Conservation (phyloP, 1,140 invertebrate genomes). For the Maniola jurtina region DNA sequence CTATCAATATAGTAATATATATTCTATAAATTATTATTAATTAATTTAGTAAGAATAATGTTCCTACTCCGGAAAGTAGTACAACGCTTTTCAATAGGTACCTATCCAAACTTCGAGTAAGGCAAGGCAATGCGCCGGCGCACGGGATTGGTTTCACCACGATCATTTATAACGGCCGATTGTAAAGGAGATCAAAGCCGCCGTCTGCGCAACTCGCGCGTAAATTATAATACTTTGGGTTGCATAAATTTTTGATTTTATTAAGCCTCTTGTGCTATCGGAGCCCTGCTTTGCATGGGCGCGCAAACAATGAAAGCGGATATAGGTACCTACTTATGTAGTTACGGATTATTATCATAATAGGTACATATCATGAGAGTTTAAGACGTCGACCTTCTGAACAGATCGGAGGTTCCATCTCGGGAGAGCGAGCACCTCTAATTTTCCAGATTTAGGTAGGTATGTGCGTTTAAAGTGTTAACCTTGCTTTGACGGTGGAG, state of each 20-base stretch:
- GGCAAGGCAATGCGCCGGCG: slow-evolving; percentile 32
- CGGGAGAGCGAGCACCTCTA: no score
- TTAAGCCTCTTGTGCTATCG: slow-evolving; percentile 7
- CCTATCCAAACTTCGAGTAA: neutral
- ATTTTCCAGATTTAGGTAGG: no score
- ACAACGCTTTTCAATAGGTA: neutral
- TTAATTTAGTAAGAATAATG: no score
- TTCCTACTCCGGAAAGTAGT: neutral
- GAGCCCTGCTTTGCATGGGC: neutral
- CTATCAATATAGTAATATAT: no score
- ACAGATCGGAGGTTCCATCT: no score
- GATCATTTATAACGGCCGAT: slow-evolving; percentile 71
- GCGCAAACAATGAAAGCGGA: neutral
- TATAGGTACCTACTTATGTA: no score
- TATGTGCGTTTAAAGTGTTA: no score
- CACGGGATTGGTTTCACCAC: slow-evolving; percentile 53
- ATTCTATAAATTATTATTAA: no score
- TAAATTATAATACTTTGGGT: slow-evolving; percentile 48
- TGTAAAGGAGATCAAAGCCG: slow-evolving; percentile 69
- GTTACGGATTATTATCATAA: no score
- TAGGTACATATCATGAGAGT: no score
- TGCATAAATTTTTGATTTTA: neutral
- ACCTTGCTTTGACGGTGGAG: no score
- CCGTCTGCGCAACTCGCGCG: slow-evolving; percentile 51
- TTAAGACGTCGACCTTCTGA: no score